Evolutionary conservation across 2,797 vertebrate genomes (phyloP), one percentile per base, ranked within the genome.

Genomic region (Phataginus tricuspis): DNA sequence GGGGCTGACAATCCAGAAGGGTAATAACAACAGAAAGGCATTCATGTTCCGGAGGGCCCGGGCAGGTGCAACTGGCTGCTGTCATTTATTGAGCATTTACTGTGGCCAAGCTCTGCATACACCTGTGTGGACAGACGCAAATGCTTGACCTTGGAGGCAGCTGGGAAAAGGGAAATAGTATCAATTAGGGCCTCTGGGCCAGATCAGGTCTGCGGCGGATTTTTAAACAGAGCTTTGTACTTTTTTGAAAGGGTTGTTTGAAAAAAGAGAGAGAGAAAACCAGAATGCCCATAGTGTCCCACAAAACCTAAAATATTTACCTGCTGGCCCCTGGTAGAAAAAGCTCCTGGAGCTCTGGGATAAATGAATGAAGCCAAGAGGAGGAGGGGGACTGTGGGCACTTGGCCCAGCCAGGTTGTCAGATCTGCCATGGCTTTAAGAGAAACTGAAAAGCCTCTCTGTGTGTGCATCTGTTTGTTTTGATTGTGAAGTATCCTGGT

Each of bases 41-140:
- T 72, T 72, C 29, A 13, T 10, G 10, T 84, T 57, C 63, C 51
- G 75, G 18, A 2, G 55, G 94, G 42, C 3, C 53, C 57, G 39
- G 8, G 25, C 2, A 3, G 12, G 45, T 80, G 55, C 91, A 82
- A 14, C 31, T 78, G 45, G 8, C 27, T 64, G 14, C 49, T 42
- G n/a, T n/a, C 55, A 3, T 88, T 94, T 87, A 78, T 21, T 83
- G 88, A 95, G 74, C 61, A 34, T n/a, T 93, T 96, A 29, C 68
- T 51, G 5, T 69, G 53, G 45, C 39, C 7, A 27, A 37, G 25
- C 82, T 68, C 5, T 89, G 27, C 0, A 4, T 27, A 27, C 64
- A 34, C 57, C 42, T 27, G 21, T 71, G 2, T 64, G 39, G 12
- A 37, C 34, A 66, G 14, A 63, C 25, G 34, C 39, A 68, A 18